phyloP scores from a whole-genome alignment of 2,797 vertebrate species.

The Alauda arvensis region DNA sequence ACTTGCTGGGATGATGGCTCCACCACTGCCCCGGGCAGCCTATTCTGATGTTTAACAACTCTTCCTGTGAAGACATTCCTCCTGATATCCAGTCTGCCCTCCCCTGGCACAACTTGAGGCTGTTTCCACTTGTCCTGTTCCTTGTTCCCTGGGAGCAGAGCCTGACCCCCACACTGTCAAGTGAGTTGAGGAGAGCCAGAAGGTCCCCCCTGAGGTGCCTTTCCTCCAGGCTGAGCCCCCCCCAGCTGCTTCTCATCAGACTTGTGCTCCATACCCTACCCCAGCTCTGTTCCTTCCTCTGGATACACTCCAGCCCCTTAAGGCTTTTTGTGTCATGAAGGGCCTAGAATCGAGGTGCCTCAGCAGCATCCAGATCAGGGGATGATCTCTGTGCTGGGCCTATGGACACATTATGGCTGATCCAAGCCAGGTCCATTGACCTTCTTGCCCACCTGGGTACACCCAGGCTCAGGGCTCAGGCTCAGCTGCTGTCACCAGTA shows the following conservation, averaged over 20 bases:
- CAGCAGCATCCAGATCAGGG: neutral
- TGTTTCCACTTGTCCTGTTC: neutral
- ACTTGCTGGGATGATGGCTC: neutral
- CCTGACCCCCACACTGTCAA: accelerated
- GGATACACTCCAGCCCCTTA: neutral
- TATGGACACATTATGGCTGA: neutral
- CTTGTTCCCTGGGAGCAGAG: neutral
- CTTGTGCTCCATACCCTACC: neutral
- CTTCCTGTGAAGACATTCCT: neutral
- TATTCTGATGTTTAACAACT: neutral
- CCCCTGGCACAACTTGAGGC: neutral
- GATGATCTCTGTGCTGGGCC: neutral
- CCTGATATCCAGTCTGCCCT: neutral
- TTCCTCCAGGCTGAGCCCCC: neutral
- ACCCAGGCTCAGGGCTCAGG: neutral
- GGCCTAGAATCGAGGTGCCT: neutral
- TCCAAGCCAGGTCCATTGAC: neutral
- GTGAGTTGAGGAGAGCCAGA: neutral
- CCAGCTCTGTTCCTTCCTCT: neutral
- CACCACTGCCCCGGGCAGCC: neutral
- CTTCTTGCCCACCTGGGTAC: neutral
- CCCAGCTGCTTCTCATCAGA: neutral
- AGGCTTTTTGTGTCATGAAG: too few relatives aligned
- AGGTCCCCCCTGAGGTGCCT: neutral
- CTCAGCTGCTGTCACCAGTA: neutral